A percentile compares a stretch with the other conserved stretches of the same genome.
phyloP scores from a whole-genome alignment of 2,888 invertebrate genomes.

The Anodontia alba region DNA sequence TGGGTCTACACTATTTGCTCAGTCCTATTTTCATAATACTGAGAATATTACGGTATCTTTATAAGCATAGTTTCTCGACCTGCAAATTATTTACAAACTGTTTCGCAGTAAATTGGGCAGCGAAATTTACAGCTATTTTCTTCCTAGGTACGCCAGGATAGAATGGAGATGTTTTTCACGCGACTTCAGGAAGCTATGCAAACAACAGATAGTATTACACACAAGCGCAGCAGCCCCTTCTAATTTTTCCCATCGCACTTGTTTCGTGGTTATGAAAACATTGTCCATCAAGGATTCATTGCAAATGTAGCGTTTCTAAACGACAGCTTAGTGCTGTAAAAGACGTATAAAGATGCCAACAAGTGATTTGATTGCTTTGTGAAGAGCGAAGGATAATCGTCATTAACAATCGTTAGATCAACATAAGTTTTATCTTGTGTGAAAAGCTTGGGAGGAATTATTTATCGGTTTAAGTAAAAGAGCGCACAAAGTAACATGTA shows the following conservation, averaged over 20 bases:
- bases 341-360: conserved; percentile 1
- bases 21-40: too few species aligned
- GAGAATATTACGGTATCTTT: too few species aligned
- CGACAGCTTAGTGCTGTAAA: conserved; percentile 5
- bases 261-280: background rate
- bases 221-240: background rate
- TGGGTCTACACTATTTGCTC: too few species aligned
- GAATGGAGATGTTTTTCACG: background rate
- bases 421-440: too few species aligned
- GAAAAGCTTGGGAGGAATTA: too few species aligned
- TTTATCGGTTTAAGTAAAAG: too few species aligned
- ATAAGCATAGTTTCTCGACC: too few species aligned
- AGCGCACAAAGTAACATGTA: too few species aligned
- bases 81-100: background rate
- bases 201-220: background rate
- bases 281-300: background rate
- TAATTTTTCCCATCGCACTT: background rate
- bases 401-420: too few species aligned
- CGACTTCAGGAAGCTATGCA: background rate
- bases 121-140: background rate
- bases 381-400: background rate
- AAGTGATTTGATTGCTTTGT: conserved; percentile 5
- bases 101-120: background rate
- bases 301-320: conserved; percentile 12
- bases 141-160: background rate